These are phyloP conservation scores for Cloeon dipterum DNA, from an alignment of 2,888 invertebrate species.

Conservation along the genomic window DNA sequence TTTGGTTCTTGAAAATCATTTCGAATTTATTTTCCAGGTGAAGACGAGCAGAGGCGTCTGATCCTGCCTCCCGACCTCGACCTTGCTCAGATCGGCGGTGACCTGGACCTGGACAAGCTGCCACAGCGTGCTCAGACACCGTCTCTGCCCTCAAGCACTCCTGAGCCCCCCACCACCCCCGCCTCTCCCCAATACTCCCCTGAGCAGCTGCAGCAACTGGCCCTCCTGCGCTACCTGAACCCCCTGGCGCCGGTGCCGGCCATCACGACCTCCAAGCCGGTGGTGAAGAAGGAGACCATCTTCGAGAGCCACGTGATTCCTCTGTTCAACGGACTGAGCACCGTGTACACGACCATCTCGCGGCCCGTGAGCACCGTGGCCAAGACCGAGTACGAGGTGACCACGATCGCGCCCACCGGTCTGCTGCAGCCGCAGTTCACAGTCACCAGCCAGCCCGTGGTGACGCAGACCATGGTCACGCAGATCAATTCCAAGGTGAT, in stretches of 20 bases:
- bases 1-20: too few relatives aligned
- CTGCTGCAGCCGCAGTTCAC: constrained; percentile 40
- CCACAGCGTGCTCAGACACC: constrained; percentile 25
- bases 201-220: constrained; percentile 48
- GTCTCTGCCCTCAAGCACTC: constrained; percentile 12
- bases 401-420: constrained; percentile 43
- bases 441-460: constrained; percentile 55
- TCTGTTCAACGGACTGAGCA: constrained; percentile 47
- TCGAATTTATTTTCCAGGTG: too few relatives aligned
- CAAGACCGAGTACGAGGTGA: constrained; percentile 54
- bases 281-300: constrained; percentile 40
- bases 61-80: constrained; percentile 41
- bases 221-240: constrained; percentile 43
- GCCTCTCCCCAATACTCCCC: constrained; percentile 21
- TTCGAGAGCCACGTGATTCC: constrained; percentile 68
- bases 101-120: constrained; percentile 34
- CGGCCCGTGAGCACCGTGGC: constrained; percentile 55
- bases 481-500: constrained; percentile 60
- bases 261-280: constrained; percentile 55
- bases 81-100: constrained; percentile 44
- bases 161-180: constrained; percentile 7
- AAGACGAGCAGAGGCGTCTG: constrained; percentile 16
- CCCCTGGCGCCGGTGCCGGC: constrained; percentile 43
- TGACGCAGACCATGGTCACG: constrained; percentile 54
- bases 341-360: constrained; percentile 53